phyloP scores from a whole-genome alignment of 30 jellyfish, hydroid and myxozoan species.

The Turritopsis dohrnii region DNA sequence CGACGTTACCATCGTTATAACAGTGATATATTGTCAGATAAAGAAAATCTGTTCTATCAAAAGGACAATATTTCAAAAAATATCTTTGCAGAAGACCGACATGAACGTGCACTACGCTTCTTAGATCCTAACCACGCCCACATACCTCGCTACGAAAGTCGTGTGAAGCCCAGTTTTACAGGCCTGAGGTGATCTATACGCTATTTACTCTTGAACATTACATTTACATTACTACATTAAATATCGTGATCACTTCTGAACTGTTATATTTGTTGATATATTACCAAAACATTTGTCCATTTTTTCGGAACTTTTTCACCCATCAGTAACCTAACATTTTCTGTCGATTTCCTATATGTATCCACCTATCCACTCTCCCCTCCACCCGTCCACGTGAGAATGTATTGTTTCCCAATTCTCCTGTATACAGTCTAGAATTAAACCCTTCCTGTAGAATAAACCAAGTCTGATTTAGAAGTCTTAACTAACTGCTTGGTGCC shows the following conservation, averaged over 20 bases:
- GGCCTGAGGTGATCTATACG: constrained; percentile 17
- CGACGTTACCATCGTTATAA: background rate
- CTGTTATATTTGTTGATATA: background rate
- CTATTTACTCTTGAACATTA: too few relatives aligned
- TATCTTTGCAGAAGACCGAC: constrained; percentile 9
- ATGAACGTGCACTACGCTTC: constrained; percentile 8
- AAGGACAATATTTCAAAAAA: background rate
- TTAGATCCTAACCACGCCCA: constrained; percentile 9
- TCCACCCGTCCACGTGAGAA: too few relatives aligned
- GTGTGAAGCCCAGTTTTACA: background rate
- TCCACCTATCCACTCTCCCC: too few relatives aligned
- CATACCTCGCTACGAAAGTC: constrained; percentile 4
- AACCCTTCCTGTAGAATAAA: too few relatives aligned
- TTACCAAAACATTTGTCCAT: background rate
- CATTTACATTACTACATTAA: too few relatives aligned
- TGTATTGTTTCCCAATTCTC: too few relatives aligned
- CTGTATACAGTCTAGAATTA: too few relatives aligned
- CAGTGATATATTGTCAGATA: constrained; percentile 1
- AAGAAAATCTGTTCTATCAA: background rate
- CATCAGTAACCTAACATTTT: background rate
- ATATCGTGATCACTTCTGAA: background rate
- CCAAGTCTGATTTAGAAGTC: too few relatives aligned
- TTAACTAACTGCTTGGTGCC: too few relatives aligned
- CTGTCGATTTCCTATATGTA: too few relatives aligned
- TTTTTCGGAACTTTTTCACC: background rate